Evolutionary conservation across 1,140 invertebrate genomes (phyloP).

Genomic region (Sipha flava): DNA sequence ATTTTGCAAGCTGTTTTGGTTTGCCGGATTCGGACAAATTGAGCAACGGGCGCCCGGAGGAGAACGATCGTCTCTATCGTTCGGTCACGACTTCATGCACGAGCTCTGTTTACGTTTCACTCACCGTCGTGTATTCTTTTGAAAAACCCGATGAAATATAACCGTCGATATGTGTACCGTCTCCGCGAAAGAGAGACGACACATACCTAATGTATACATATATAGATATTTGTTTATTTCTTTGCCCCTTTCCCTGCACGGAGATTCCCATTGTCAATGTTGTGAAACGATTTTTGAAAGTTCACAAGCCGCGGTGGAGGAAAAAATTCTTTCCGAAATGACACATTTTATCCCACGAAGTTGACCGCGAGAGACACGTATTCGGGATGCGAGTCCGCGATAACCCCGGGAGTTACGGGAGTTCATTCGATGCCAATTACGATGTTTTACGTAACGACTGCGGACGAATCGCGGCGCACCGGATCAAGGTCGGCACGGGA

Average conservation of each 20-base stretch:
- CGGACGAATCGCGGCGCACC: neutral
- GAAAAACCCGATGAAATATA: neutral
- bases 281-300: neutral
- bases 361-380: neutral
- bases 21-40: slow-evolving; percentile 1
- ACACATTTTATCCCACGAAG: neutral
- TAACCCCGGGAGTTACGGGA: neutral
- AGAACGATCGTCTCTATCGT: neutral
- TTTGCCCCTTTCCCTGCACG: no score
- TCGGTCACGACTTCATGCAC: slow-evolving; percentile 24
- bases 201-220: neutral
- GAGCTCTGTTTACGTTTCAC: neutral
- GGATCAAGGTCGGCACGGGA: neutral
- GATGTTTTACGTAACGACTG: neutral
- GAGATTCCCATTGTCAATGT: neutral
- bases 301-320: neutral
- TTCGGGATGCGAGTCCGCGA: neutral
- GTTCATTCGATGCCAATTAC: neutral
- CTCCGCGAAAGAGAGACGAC: neutral
- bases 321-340: neutral
- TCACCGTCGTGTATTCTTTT: neutral
- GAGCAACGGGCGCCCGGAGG: neutral
- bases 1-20: neutral
- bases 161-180: neutral
- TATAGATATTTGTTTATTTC: neutral